A percentile compares a stretch with the other conserved stretches of the same genome.
phyloP scores from a whole-genome alignment of 2,888 invertebrate species.

The Scaptomyza parva region DNA sequence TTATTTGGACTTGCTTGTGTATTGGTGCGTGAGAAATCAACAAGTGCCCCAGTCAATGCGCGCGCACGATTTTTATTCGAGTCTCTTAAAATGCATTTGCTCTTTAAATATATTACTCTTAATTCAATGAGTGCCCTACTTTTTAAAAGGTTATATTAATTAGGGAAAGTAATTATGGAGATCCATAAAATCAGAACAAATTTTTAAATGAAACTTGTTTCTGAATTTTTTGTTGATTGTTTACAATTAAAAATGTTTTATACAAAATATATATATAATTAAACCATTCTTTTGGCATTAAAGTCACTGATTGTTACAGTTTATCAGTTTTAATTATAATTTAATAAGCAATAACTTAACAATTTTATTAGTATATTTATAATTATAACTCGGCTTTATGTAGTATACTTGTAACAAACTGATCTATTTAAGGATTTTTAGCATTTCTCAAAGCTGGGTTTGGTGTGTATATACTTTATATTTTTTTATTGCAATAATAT shows the following conservation, averaged over 20 bases:
- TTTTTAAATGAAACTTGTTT: background rate
- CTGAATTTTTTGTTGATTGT: too few relatives aligned
- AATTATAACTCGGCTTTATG: background rate
- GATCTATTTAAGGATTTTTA: background rate
- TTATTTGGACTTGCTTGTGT: conserved; percentile 22
- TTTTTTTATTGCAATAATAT: background rate
- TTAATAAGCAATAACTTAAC: too few relatives aligned
- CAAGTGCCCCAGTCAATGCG: conserved; percentile 69
- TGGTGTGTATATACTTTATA: background rate
- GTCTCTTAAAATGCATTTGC: conserved; percentile 26
- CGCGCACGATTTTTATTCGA: conserved; percentile 49
- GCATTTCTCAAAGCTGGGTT: background rate
- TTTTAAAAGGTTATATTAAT: conserved; percentile 2
- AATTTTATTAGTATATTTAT: too few relatives aligned
- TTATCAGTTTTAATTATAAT: too few relatives aligned
- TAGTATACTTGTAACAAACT: background rate
- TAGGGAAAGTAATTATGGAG: background rate
- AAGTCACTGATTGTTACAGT: too few relatives aligned
- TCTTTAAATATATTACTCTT: conserved; percentile 42
- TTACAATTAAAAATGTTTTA: too few relatives aligned
- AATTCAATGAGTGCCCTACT: conserved; percentile 10
- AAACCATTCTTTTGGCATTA: too few relatives aligned
- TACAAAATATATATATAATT: too few relatives aligned
- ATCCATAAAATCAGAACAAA: background rate
- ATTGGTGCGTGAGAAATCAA: conserved; percentile 60